Base-by-base conservation (phyloP, 2,888 invertebrate genomes). In the Apoda limacodes region DNA sequence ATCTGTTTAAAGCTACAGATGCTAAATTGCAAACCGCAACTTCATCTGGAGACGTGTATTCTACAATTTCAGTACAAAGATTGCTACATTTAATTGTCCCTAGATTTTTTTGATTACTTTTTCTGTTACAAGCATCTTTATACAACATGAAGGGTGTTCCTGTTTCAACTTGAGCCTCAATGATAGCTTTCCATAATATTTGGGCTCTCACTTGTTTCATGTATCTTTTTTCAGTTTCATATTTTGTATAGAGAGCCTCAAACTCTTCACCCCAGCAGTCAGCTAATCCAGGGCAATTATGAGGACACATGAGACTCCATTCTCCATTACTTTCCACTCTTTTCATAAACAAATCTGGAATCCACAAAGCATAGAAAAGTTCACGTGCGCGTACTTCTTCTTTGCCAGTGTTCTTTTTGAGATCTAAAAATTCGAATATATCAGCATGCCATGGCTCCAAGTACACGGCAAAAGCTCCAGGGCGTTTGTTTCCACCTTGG, bases 391-490 rank as follows among this genome's bases (percentile, higher is more conserved):
- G 83, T 20, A 89, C 83, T 67, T 98, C 98, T 62, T 98, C 98
- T 58, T 94, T 94, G 0, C 98, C 91, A 1, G 94, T 96, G 61
- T 98, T 99, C 63, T 97, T 98, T 58, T 91, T 94, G 28, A 98
- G 78, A 60, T 98, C 93, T 28, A 99, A 75, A 71, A 98, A 99
- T 37, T 95, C 95, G 61, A 97, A 94, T 35, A 99, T 83, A 65
- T 99, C 98, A 0, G 95, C 90, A 75, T 99, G 99, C 99, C 99
- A 99, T 0, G 99, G 99, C 68, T 99, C 99, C 30, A 99, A 71
- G 59, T 99, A 99, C 38, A 99, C 88, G 9, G 99, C 97, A 78
- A 98, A 97, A 3, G 98, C 98, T 12, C 98, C 98, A 2, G 98
- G 98, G 39, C 98, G 82, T 83, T 98, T 98, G 58, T 97, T 97